Evolutionary conservation across 2,113 vertebrate species (phyloP), one percentile per base, ranked within the genome.

Genomic region (Piliocolobus tephrosceles): DNA sequence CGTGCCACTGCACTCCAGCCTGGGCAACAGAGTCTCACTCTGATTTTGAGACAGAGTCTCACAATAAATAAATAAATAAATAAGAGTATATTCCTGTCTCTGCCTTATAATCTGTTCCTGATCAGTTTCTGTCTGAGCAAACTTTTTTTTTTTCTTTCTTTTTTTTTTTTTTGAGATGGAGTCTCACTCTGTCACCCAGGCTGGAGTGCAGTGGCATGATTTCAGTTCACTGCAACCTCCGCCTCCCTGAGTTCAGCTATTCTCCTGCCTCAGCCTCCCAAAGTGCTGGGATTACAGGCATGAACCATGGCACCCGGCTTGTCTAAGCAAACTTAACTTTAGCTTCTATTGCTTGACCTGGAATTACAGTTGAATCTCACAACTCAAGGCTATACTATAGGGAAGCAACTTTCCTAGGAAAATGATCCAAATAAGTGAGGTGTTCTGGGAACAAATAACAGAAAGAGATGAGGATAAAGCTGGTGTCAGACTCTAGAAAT

Each of bases 111-210:
- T 45, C 76, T 70, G 68, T 85, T 88, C 76, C 76, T 70, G 68
- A 90, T 88, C 68, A 40, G 11, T 72, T 93, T 95, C 68, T 82
- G 23, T 82, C 40, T 85, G 82, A 78, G 47, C 68, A 95, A 93
- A 70, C 50, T 61, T 82, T 20, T 18, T 55, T 55, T 55, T 17
- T 52, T 16, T 50, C 17, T 52, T 52, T 52, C 16, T 52, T 55
- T 52, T 16, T 50, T 52, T 52, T 52, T 52, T 52, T 52, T 55
- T 55, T 55, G 52, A 55, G 18, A 55, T 20, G 52, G 52, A 55
- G 52, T 55, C 52, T 55, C 18, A 55, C 52, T 20, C 52, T 55
- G 52, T 55, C 18, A 7, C 52, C 52, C 52, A 55, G 52, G 52
- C 52, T 55, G 18, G 52, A 55, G 18, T 55, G 18, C 18, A 55